phyloP scores from a whole-genome alignment of 1,140 invertebrate species.

The Cataglyphis hispanica region DNA sequence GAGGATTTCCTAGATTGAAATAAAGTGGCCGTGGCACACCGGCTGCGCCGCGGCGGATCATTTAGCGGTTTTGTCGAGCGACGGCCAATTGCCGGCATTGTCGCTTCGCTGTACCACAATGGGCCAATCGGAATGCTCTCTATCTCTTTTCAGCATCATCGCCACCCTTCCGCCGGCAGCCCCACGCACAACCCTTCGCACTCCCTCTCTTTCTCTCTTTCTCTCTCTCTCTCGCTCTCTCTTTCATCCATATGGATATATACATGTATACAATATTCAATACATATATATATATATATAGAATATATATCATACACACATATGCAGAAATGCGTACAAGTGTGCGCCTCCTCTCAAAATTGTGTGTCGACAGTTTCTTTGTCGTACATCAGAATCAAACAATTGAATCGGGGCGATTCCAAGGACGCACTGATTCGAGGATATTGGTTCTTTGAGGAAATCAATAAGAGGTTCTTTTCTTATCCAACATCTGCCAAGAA shows the following conservation, averaged over 20 bases:
- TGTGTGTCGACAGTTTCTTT: constrained; percentile 39
- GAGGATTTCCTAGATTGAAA: constrained; percentile 86
- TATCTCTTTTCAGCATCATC: constrained; percentile 80
- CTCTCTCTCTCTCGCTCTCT: not conserved
- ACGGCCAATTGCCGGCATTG: constrained; percentile 87
- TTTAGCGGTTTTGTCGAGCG: constrained; percentile 87
- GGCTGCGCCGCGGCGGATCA: constrained; percentile 84
- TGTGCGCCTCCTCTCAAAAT: constrained; percentile 19
- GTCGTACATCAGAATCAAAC: constrained; percentile 35
- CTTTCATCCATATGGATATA: not conserved
- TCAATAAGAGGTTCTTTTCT: constrained; percentile 3
- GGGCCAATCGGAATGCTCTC: constrained; percentile 86
- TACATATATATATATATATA: not conserved
- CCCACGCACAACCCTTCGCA: constrained; percentile 7
- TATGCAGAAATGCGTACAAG: not conserved
- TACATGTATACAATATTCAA: not conserved
- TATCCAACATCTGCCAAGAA: not conserved
- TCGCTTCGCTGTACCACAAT: constrained; percentile 86
- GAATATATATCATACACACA: no score
- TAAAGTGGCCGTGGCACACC: constrained; percentile 86
- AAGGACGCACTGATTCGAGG: not conserved
- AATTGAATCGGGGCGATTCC: constrained; percentile 18
- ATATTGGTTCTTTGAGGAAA: not conserved
- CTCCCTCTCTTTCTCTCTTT: not conserved
- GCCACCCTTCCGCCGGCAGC: constrained; percentile 65